These are phyloP conservation scores for Drosophila silvestris DNA, from an alignment of 2,888 invertebrate species.

Conservation along the genomic window DNA sequence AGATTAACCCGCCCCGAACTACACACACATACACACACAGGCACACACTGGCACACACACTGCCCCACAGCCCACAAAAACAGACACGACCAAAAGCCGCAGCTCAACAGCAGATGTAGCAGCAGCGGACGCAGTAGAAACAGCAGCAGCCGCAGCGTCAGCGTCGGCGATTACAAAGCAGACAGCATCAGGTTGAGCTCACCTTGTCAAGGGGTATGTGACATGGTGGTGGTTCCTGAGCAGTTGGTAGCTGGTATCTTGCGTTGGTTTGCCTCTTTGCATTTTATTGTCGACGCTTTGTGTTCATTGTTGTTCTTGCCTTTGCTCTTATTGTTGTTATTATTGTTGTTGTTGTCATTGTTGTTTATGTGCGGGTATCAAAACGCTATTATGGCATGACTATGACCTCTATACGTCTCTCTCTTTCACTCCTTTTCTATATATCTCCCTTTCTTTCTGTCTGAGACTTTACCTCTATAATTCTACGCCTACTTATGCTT, in stretches of 20 bases:
- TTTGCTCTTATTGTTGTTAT: conserved; percentile 35
- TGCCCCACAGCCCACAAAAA: conserved; percentile 3
- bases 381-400: conserved; percentile 79
- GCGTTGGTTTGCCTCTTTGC: conserved; percentile 60
- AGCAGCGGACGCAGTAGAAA: background rate
- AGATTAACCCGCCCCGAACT: conserved; percentile 67
- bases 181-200: conserved; percentile 75
- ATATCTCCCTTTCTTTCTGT: background rate
- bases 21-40: conserved; percentile 9
- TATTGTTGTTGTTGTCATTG: conserved; percentile 48
- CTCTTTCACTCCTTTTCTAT: background rate
- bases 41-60: conserved; percentile 6
- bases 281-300: conserved; percentile 72
- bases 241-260: conserved; percentile 18
- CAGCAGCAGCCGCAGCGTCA: conserved; percentile 4
- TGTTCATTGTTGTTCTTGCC: conserved; percentile 48
- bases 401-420: conserved; percentile 56
- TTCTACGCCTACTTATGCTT: conserved; percentile 49
- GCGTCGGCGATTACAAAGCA: conserved; percentile 65
- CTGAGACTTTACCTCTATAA: conserved; percentile 26
- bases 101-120: conserved; percentile 19
- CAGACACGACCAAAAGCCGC: conserved; percentile 22
- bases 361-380: conserved; percentile 82
- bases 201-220: conserved; percentile 49
- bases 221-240: background rate